Percentiles rank a stretch among this genome's conserved stretches.
These are phyloP conservation scores for Neodiprion lecontei DNA, from an alignment of 1,140 invertebrate species.

Conservation along the genomic window DNA sequence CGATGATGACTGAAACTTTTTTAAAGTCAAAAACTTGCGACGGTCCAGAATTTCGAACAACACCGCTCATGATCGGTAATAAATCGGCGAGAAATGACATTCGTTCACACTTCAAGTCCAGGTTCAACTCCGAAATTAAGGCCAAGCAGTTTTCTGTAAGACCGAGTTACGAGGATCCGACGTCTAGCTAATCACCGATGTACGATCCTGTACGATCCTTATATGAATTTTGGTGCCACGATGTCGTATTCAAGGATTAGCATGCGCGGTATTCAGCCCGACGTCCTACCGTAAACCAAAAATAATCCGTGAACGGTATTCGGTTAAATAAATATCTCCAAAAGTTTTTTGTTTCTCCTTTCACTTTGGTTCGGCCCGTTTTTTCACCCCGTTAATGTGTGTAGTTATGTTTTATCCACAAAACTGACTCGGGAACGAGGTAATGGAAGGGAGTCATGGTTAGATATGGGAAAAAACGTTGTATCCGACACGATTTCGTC, in stretches of 20 bases:
- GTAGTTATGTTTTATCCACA: too few species aligned
- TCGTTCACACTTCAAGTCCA: too few species aligned
- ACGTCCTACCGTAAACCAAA: not conserved
- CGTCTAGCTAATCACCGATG: not conserved
- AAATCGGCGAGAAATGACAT: too few species aligned
- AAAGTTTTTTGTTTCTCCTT: not conserved
- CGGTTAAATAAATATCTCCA: not conserved
- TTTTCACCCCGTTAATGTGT: too few species aligned
- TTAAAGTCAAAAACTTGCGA: too few species aligned
- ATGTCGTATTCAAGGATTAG: not conserved
- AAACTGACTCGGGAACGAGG: too few species aligned
- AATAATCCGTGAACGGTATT: not conserved
- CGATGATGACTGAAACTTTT: too few species aligned
- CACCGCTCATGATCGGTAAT: too few species aligned
- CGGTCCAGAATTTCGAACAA: too few species aligned
- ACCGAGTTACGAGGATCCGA: not conserved
- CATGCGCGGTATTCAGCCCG: not conserved
- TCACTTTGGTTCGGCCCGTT: not conserved
- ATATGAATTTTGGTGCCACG: not conserved
- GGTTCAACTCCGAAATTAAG: not conserved
- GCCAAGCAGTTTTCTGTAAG: not conserved
- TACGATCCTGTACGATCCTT: not conserved
- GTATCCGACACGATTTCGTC: not conserved
- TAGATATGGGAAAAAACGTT: too few species aligned
- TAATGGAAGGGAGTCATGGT: too few species aligned